Conservation (phyloP, 2,888 invertebrate species). For the Hyles lineata region DNA sequence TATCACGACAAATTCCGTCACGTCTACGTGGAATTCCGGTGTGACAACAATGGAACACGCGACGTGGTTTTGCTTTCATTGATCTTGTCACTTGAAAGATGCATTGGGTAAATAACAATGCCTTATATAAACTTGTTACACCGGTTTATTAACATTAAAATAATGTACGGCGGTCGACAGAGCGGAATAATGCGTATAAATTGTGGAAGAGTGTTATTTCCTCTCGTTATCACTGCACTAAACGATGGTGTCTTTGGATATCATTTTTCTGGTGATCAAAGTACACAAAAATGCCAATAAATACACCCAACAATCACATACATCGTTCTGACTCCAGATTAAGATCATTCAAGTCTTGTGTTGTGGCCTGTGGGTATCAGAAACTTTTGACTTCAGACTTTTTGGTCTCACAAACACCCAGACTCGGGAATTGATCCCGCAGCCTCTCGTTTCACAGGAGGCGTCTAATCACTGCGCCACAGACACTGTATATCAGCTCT, state of each 20-base stretch:
- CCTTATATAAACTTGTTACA: constrained; percentile 18
- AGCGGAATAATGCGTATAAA: constrained; percentile 6
- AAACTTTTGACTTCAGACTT: too few species aligned
- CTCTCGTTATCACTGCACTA: neutral
- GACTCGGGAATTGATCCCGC: too few species aligned
- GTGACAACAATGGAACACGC: constrained; percentile 23
- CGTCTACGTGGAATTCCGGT: constrained; percentile 17
- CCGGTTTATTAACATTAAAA: constrained; percentile 2
- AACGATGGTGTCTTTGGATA: neutral
- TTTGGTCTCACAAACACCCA: too few species aligned
- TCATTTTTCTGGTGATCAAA: too few species aligned
- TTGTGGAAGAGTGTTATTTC: neutral
- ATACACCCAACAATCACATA: too few species aligned
- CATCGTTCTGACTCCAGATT: too few species aligned
- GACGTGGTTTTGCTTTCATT: constrained; percentile 16
- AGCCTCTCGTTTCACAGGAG: too few species aligned
- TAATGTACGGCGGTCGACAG: constrained; percentile 1
- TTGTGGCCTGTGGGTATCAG: too few species aligned
- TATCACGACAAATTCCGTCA: constrained; percentile 14
- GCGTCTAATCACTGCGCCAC: too few species aligned
- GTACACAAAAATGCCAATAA: too few species aligned
- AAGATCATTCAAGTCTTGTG: too few species aligned
- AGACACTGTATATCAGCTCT: too few species aligned
- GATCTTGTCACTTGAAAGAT: constrained; percentile 29
- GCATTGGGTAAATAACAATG: constrained; percentile 15